Evolutionary conservation across 2,888 invertebrate species (phyloP).

Genomic region (Spialia ferax): DNA sequence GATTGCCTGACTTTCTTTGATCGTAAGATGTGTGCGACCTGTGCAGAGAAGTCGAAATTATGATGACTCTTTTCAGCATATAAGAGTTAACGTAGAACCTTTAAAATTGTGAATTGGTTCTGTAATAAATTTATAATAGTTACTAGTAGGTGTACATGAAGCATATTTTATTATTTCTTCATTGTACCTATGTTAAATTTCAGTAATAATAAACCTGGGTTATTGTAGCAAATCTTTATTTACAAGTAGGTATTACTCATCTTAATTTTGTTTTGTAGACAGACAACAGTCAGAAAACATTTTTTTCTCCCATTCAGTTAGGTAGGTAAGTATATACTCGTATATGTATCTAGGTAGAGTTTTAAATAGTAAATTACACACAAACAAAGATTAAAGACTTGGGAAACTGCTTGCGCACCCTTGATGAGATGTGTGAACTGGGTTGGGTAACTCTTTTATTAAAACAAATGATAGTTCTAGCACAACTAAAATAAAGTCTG

Average conservation of each 20-base stretch:
- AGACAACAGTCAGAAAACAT: not conserved
- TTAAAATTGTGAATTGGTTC: no score
- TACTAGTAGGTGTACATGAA: no score
- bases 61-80: not conserved
- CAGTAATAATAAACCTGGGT: no score
- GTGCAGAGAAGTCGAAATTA: not conserved
- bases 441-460: slow-evolving; percentile 1
- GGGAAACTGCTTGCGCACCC: not conserved
- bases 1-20: slow-evolving; percentile 48
- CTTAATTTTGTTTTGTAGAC: not conserved
- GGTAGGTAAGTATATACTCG: no score
- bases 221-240: no score
- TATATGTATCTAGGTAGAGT: no score
- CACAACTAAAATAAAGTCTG: slow-evolving; percentile 1
- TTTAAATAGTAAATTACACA: not conserved
- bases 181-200: no score
- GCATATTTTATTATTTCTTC: no score
- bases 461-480: slow-evolving; percentile 9
- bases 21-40: slow-evolving; percentile 22
- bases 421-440: slow-evolving; percentile 2
- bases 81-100: no score
- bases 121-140: no score
- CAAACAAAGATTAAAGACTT: slow-evolving; percentile 10
- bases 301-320: not conserved
- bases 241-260: not conserved